Conservation (phyloP, 2,113 vertebrate genomes). For the Scomber colias region DNA sequence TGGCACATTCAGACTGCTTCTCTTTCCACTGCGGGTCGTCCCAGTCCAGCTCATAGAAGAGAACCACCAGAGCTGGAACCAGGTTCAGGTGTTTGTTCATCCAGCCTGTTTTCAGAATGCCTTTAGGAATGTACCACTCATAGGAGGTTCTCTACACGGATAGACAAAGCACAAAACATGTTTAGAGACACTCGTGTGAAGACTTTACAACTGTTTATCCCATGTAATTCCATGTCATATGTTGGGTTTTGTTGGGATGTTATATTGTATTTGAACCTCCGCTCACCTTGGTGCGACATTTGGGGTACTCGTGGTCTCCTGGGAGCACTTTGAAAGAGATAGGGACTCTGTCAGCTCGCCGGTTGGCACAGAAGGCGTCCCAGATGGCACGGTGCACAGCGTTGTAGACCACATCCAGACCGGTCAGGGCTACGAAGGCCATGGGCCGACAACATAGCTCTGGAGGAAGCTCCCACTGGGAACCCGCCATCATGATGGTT, state of each 20-base stretch:
- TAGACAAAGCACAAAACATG: neutral
- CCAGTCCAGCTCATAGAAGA: slow-evolving; percentile 99
- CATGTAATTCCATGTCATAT: neutral
- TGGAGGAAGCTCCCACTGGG: slow-evolving; percentile 97
- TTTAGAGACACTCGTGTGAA: neutral
- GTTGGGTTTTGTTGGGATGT: no score
- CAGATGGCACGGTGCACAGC: slow-evolving; percentile 97
- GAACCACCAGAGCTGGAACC: slow-evolving; percentile 95
- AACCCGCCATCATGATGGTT: slow-evolving; percentile 68
- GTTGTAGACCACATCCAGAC: slow-evolving; percentile 96
- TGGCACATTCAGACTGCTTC: slow-evolving; percentile 96
- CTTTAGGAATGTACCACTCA: slow-evolving; percentile 99
- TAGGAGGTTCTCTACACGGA: slow-evolving; percentile 92
- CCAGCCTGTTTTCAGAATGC: slow-evolving; percentile 97
- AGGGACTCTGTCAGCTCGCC: slow-evolving; percentile 95
- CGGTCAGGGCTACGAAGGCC: slow-evolving; percentile 96
- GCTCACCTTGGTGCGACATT: slow-evolving; percentile 96
- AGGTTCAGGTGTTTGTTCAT: slow-evolving; percentile 99
- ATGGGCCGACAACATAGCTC: slow-evolving; percentile 98
- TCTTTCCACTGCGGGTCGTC: slow-evolving; percentile 98
- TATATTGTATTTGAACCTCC: no score
- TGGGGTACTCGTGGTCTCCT: slow-evolving; percentile 97
- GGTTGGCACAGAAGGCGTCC: slow-evolving; percentile 97
- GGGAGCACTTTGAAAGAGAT: slow-evolving; percentile 98
- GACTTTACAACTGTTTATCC: neutral